Conservation (phyloP, 2,797 vertebrate species). For the Esox masquinongy region DNA sequence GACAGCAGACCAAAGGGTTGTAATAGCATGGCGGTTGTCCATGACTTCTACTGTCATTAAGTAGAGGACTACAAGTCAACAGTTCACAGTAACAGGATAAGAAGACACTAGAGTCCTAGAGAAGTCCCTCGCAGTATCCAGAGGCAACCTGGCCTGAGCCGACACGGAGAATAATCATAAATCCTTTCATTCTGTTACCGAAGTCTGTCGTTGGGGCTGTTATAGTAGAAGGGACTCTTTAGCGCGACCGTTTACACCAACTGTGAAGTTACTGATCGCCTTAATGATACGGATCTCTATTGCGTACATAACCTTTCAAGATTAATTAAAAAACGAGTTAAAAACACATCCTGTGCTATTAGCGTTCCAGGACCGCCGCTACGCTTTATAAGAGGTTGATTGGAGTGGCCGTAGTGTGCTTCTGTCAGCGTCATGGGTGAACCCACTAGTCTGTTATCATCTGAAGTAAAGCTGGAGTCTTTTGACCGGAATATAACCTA, state of each 20-base stretch:
- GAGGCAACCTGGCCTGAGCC: background rate
- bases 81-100: conserved; percentile 20
- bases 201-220: background rate
- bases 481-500: conserved; percentile 15
- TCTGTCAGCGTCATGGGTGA: background rate
- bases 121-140: background rate
- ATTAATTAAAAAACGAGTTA: background rate
- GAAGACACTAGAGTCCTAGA: background rate
- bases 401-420: background rate
- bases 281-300: background rate
- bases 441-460: background rate
- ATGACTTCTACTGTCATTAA: conserved; percentile 51
- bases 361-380: conserved; percentile 8
- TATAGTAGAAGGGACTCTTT: background rate
- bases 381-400: conserved; percentile 4
- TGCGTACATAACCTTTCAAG: background rate
- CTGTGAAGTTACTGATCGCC: background rate
- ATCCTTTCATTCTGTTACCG: background rate
- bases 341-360: conserved; percentile 3
- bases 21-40: conserved; percentile 44
- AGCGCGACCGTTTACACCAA: background rate
- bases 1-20: conserved; percentile 52
- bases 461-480: conserved; percentile 26
- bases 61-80: conserved; percentile 50
- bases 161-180: background rate